phyloP scores from a whole-genome alignment of 2,113 vertebrate genomes.

The Gulo gulo region DNA sequence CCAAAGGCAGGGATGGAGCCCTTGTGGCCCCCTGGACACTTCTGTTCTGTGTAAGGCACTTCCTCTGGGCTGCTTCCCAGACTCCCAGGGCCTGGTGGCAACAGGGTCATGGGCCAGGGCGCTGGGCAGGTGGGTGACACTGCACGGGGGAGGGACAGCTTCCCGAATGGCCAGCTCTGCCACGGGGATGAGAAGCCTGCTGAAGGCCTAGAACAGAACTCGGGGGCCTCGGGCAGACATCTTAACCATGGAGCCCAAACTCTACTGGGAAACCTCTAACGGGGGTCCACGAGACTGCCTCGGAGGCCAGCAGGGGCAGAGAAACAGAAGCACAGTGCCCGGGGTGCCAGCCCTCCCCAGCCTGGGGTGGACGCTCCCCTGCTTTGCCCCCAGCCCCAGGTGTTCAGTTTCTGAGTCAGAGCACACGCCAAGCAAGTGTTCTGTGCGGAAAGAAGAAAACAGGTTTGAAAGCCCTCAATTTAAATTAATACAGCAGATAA shows the following conservation, averaged over 20 bases:
- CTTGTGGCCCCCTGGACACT: background rate
- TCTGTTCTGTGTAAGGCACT: background rate
- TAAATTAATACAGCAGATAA: background rate
- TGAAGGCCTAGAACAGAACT: accelerated
- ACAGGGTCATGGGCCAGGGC: accelerated
- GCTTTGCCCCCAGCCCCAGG: too few species aligned
- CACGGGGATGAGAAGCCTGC: accelerated
- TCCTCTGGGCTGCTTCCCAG: background rate
- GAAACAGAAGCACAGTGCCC: background rate
- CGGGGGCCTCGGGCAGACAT: accelerated
- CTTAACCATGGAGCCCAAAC: background rate
- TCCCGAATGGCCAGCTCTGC: background rate
- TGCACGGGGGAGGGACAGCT: accelerated
- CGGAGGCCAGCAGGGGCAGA: background rate
- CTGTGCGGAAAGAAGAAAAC: background rate
- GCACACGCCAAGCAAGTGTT: accelerated
- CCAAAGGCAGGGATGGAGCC: background rate
- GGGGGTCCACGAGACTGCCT: background rate
- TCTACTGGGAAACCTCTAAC: too few species aligned
- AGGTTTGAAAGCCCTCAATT: background rate
- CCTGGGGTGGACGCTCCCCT: background rate
- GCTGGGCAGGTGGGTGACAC: background rate
- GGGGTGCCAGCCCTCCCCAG: background rate
- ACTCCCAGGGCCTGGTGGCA: background rate
- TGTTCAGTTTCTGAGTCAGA: accelerated